phyloP scores from a whole-genome alignment of 2,113 vertebrate species.

The Semicossyphus pulcher region DNA sequence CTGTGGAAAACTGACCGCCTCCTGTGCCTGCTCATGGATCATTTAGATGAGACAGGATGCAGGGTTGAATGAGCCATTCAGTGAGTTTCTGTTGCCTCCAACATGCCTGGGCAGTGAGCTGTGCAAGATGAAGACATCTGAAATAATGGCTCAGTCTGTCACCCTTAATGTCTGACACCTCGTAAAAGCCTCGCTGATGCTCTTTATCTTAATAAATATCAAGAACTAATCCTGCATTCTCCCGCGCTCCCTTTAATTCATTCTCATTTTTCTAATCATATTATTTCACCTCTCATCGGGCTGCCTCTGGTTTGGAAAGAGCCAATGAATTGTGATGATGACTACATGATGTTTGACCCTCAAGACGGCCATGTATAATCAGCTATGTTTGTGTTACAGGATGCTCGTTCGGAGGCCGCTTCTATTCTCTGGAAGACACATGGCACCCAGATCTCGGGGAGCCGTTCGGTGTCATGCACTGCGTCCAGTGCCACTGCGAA shows the following conservation, averaged over 20 bases:
- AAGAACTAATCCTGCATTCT: too few relatives aligned
- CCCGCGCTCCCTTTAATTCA: too few relatives aligned
- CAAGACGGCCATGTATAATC: constrained; percentile 15
- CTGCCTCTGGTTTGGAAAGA: constrained; percentile 6
- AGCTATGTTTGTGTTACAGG: constrained; percentile 79
- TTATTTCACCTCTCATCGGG: too few relatives aligned
- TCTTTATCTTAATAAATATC: constrained; percentile 13
- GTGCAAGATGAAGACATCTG: constrained; percentile 25
- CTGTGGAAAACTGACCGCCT: constrained; percentile 27
- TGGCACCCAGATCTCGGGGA: constrained; percentile 98
- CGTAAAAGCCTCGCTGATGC: not conserved
- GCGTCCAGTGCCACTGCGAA: constrained; percentile 93
- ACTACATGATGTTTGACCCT: not conserved
- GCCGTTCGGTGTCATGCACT: constrained; percentile 96
- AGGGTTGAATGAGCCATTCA: constrained; percentile 41
- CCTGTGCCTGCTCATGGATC: constrained; percentile 30
- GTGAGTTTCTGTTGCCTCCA: constrained; percentile 46
- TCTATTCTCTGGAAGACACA: constrained; percentile 91
- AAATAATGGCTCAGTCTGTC: constrained; percentile 20
- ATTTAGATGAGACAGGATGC: constrained; percentile 45
- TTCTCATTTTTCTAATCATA: too few relatives aligned
- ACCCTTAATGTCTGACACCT: not conserved
- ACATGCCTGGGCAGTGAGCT: constrained; percentile 56
- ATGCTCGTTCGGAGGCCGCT: constrained; percentile 91
- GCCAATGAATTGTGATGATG: not conserved